Base-by-base conservation (phyloP, 2,888 invertebrate species). In the Eucera pruinosa region DNA sequence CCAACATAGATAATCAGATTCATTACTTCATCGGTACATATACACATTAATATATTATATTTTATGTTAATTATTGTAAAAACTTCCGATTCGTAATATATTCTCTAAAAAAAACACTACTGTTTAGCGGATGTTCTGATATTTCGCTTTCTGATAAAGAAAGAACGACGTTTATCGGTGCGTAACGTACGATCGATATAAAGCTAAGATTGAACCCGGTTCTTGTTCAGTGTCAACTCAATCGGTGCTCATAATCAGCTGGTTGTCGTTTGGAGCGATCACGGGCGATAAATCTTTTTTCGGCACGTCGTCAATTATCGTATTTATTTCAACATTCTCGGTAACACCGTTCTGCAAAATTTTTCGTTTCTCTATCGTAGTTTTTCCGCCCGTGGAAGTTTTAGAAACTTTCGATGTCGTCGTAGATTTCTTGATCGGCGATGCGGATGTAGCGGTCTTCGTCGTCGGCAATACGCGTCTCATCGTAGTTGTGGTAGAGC, bases 211-310 rank as follows among this genome's bases (percentile, higher is more conserved):
- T 61, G 54, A 68, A 55, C 36, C 65, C 68, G 55, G 18, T 2
- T n/a, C 18, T 18, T 43, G 25, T 25, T 52, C 45, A 41, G n/a
- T 23, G 25, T 27, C 50, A 36, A 69, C 83, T 91, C 89, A 92
- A 84, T 92, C 91, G 52, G 89, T 88, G 70, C 87, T 90, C 72
- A 88, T 84, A 66, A 92, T 90, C 52, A 92, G 86, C 69, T 92
- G 92, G 85, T 92, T 92, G 55, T 92, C 92, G 67, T 88, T 89
- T 55, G 89, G 87, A 4, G 88, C 69, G 9, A 88, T 86, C 25
- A 91, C 83, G 57, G 94, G 93, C 85, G 94, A 94, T 84, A 93
- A 91, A 60, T 94, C 94, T 86, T 94, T 94, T 88, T 93, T 91
- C 89, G 94, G 94, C 58, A 90, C 89, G 74, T 90, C 90, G 55